phyloP scores from a whole-genome alignment of 2,797 vertebrate species.

The Leptoclinus maculatus region DNA sequence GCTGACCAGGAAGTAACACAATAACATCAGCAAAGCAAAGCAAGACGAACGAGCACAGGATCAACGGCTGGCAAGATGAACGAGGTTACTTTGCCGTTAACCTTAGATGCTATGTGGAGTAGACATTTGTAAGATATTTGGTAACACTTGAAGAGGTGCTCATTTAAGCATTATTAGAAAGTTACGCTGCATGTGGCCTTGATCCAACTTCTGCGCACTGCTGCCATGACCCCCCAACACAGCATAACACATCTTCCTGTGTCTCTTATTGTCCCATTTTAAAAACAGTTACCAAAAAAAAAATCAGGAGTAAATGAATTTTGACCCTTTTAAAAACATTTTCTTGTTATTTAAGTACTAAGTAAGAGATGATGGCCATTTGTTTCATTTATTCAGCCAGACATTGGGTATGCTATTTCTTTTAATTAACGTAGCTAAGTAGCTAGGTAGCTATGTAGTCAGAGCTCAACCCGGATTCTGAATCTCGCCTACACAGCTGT shows the following conservation, averaged over 20 bases:
- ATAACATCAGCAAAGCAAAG: conserved; percentile 55
- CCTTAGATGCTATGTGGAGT: conserved; percentile 28
- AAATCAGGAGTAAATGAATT: not conserved
- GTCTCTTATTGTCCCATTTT: not conserved
- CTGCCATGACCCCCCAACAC: conserved; percentile 14
- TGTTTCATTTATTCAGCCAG: not conserved
- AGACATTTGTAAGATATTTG: conserved; percentile 35
- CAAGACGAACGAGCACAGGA: conserved; percentile 48
- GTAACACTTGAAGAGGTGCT: conserved; percentile 43
- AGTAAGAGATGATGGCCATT: not conserved
- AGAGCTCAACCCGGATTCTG: not conserved
- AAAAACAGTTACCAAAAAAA: not conserved
- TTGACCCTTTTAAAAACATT: not conserved
- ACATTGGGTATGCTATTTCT: not conserved
- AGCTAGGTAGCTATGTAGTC: not conserved
- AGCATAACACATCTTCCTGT: not conserved
- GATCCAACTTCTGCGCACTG: conserved; percentile 6
- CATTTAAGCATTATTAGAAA: conserved; percentile 26
- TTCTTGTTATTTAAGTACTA: not conserved
- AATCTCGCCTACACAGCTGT: not conserved
- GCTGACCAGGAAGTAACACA: conserved; percentile 76
- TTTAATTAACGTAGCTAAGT: not conserved
- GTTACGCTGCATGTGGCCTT: not conserved
- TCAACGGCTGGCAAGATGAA: conserved; percentile 41
- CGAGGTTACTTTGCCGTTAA: conserved; percentile 54